Evolutionary conservation across 2,797 vertebrate genomes (phyloP).

Genomic region (Scolopax rusticola): DNA sequence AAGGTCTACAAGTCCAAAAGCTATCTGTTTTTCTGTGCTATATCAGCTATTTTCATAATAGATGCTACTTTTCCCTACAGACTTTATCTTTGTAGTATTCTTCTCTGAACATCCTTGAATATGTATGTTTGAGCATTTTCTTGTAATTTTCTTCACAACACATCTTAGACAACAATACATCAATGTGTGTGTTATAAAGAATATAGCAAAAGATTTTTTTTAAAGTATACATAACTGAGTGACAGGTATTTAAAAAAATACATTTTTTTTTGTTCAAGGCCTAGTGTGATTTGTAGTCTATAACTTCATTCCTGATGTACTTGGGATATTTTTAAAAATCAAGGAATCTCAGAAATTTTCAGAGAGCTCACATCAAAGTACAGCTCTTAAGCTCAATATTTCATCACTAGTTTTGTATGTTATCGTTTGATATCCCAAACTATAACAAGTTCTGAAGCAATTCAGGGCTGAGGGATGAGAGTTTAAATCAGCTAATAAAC

Average conservation of each 20-base stretch:
- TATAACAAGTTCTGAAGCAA: neutral
- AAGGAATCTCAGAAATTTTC: neutral
- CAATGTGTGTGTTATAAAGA: neutral
- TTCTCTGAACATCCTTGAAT: neutral
- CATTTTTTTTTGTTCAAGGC: rapidly evolving
- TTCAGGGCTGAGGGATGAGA: neutral
- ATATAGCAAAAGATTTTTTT: neutral
- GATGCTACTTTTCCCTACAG: neutral
- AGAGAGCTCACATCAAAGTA: neutral
- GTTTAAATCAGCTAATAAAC: neutral
- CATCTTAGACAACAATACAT: neutral
- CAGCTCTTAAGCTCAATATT: neutral
- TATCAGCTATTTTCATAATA: neutral
- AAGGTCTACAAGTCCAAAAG: neutral
- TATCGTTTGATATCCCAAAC: neutral
- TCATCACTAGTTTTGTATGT: neutral
- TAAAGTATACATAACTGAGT: neutral
- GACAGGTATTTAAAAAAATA: neutral
- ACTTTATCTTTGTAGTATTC: neutral
- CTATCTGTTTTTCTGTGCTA: neutral
- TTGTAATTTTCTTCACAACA: neutral
- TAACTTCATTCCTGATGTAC: neutral
- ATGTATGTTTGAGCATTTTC: neutral
- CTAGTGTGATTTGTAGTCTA: neutral
- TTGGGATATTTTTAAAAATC: neutral